These are phyloP conservation scores for Hippocampus mohnikei DNA, from an alignment of 2,113 vertebrate species.

Conservation along the genomic window DNA sequence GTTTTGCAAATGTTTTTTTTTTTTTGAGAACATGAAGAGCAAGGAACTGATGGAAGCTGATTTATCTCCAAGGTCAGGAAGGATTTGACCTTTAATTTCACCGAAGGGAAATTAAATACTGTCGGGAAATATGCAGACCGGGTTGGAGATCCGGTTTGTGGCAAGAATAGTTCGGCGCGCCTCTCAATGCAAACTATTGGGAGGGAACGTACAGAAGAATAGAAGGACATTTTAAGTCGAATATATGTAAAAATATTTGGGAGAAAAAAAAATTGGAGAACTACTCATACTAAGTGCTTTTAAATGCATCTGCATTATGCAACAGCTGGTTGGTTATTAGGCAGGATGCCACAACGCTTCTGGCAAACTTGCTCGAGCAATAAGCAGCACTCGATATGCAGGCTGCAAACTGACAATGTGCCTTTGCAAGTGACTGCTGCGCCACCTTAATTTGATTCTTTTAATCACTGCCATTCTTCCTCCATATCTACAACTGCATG, in stretches of 20 bases:
- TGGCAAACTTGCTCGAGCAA: constrained; percentile 14
- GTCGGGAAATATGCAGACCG: not conserved
- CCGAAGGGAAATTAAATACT: too few species aligned
- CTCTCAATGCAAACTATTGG: not conserved
- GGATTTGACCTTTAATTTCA: constrained; percentile 56
- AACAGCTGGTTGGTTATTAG: constrained; percentile 8
- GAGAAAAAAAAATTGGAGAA: not conserved
- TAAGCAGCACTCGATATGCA: not conserved
- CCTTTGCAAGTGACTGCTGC: constrained; percentile 3
- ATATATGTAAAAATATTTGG: not conserved
- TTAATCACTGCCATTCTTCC: constrained; percentile 5
- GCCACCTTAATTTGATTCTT: not conserved
- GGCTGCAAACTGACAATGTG: not conserved
- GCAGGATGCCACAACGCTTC: constrained; percentile 11
- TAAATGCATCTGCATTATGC: not conserved
- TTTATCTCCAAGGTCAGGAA: constrained; percentile 46
- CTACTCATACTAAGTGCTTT: not conserved
- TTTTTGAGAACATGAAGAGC: not conserved
- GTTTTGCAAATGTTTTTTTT: too few species aligned
- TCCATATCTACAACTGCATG: not conserved
- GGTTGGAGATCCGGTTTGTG: not conserved
- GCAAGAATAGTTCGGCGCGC: not conserved
- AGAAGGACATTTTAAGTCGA: not conserved
- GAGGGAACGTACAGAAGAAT: not conserved
- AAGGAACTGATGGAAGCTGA: constrained; percentile 43